A percentile compares a stretch with the other conserved stretches of the same genome.
These are phyloP conservation scores for Thaumetopoea pityocampa DNA, from an alignment of 1,140 invertebrate species.

Conservation along the genomic window DNA sequence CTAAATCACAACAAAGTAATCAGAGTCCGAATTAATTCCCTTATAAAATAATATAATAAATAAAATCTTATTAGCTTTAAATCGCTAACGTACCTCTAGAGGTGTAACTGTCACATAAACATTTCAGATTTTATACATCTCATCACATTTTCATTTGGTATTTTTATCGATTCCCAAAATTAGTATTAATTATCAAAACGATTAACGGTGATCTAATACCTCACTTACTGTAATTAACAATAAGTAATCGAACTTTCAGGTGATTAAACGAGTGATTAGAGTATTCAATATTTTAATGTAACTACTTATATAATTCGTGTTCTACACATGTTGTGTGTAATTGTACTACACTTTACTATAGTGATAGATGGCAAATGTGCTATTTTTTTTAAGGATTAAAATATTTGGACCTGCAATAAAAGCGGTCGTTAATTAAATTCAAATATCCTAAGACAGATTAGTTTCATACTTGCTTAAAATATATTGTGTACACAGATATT, in stretches of 20 bases:
- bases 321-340: slow-evolving; percentile 13
- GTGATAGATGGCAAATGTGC: slow-evolving; percentile 11
- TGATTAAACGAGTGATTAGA: slow-evolving; percentile 10
- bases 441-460: slow-evolving; percentile 44
- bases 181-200: not conserved
- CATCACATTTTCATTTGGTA: slow-evolving; percentile 1
- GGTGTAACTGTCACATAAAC: not conserved
- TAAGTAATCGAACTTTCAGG: slow-evolving; percentile 1
- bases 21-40: too few relatives aligned
- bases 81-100: not conserved
- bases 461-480: slow-evolving; percentile 41
- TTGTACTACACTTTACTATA: slow-evolving; percentile 20
- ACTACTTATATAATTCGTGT: slow-evolving; percentile 9
- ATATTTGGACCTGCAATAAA: slow-evolving; percentile 19
- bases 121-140: not conserved
- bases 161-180: too few relatives aligned
- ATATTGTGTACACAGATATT: slow-evolving; percentile 8
- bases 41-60: too few relatives aligned
- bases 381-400: slow-evolving; percentile 14
- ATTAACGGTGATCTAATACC: too few relatives aligned
- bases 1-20: too few relatives aligned
- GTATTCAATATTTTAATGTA: slow-evolving; percentile 12
- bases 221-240: slow-evolving; percentile 2
- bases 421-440: slow-evolving; percentile 36
- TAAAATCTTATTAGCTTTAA: too few relatives aligned